Percentiles rank a stretch among this genome's conserved stretches.
phyloP scores from a whole-genome alignment of 1,140 invertebrate species.

The Pomacea maculata region DNA sequence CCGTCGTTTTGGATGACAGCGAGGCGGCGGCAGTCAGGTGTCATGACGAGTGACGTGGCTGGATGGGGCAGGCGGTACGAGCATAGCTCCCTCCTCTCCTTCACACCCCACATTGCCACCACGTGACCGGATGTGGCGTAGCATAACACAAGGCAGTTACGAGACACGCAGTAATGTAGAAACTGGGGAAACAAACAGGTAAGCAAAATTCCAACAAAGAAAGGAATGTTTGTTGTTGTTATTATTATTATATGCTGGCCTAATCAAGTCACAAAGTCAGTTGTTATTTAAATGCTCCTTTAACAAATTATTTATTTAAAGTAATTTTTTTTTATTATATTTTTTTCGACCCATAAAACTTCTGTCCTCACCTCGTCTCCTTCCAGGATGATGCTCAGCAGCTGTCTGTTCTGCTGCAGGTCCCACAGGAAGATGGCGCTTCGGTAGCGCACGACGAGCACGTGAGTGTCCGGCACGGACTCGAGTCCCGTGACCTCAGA shows the following conservation, averaged over 20 bases:
- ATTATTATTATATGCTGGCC: not conserved
- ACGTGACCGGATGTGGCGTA: constrained; percentile 15
- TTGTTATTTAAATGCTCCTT: not conserved
- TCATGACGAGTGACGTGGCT: constrained; percentile 15
- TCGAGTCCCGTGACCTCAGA: constrained; percentile 14
- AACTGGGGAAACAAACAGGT: constrained; percentile 11
- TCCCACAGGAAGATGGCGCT: constrained; percentile 22
- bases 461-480: constrained; percentile 4
- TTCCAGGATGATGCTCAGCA: not conserved
- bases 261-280: not conserved
- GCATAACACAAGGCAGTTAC: constrained; percentile 12
- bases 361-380: constrained; percentile 14
- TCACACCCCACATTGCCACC: constrained; percentile 16
- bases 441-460: not conserved
- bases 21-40: constrained; percentile 14
- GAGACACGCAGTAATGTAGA: constrained; percentile 8
- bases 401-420: constrained; percentile 12
- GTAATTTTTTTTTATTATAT: too few relatives aligned
- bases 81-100: constrained; percentile 17
- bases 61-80: constrained; percentile 12
- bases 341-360: too few relatives aligned
- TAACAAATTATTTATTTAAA: not conserved
- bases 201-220: not conserved
- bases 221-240: not conserved
- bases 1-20: constrained; percentile 2